Evolutionary conservation across 2,888 invertebrate genomes (phyloP), one percentile per base, ranked within the genome.

Genomic region (Acrobasis consociella): DNA sequence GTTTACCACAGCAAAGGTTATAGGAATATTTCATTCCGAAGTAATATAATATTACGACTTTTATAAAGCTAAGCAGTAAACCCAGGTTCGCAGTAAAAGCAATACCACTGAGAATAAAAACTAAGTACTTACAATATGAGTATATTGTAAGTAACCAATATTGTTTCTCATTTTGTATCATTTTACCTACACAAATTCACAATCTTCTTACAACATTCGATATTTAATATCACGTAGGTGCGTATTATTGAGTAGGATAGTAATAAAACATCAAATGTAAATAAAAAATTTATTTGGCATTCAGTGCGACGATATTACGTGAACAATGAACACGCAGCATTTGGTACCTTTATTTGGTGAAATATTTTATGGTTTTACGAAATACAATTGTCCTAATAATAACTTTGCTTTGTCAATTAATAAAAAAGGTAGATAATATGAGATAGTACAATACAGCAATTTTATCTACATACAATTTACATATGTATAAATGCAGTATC

Each of bases 291-390:
- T 61, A 64, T 68, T 68, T 66, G 65, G 62, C 64, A 60, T 66
- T 65, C 51, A 67, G 50, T 64, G 49, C 51, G 62, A 31, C 63
- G 58, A 66, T 58, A 62, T 55, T 55, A 66, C 65, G 68, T 66
- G 53, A 58, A 64, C 46, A 65, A 58, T 66, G 63, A 64, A 67
- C 65, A 66, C 65, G 65, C 64, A 62, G 58, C 61, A 65, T 65
- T 64, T 65, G 60, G 53, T 66, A 64, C 58, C 62, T 64, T 61
- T 55, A 65, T 42, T 62, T 62, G 9, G 51, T 39, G 16, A 51
- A 51, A 60, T 16, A 49, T 39, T 51, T 51, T 60, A 53, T 53
- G n/a, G n/a, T 38, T 16, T 15, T 3, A 16, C 16, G 16, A 50
- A 50, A 17, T 50, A 50, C 50, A 50, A 50, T 16, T 15, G 16